Evolutionary conservation across 2,113 vertebrate genomes (phyloP).

Genomic region (Dendropsophus ebraccatus): DNA sequence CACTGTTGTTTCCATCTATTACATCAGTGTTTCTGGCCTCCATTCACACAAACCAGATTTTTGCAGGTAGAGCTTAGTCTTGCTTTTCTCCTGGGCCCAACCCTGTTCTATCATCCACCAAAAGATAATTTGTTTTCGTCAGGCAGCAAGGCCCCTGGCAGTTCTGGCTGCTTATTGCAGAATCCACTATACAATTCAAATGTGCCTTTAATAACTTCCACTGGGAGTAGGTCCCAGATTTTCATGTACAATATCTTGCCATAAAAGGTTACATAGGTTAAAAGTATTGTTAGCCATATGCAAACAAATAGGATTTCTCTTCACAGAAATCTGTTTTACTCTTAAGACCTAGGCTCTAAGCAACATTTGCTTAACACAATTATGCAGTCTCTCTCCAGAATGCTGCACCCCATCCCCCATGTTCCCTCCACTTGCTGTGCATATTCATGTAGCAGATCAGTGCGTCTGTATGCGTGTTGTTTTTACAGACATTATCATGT

Average conservation of each 20-base stretch:
- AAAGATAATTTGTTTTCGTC: conserved; percentile 64
- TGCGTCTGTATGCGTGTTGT: conserved; percentile 22
- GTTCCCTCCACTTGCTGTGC: neutral
- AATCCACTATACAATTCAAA: conserved; percentile 58
- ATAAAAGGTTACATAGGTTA: conserved; percentile 52
- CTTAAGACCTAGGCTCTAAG: conserved; percentile 14
- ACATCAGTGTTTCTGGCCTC: conserved; percentile 47
- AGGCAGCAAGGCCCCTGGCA: conserved; percentile 60
- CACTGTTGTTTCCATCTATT: conserved; percentile 9
- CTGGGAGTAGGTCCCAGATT: conserved; percentile 56
- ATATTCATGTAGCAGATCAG: conserved; percentile 38
- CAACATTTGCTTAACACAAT: conserved; percentile 30
- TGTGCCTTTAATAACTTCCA: conserved; percentile 61
- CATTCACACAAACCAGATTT: conserved; percentile 42
- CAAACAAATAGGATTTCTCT: conserved; percentile 33
- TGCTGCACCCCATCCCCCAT: neutral
- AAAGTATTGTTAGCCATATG: conserved; percentile 48
- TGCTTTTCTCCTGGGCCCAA: conserved; percentile 48
- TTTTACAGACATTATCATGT: conserved; percentile 38
- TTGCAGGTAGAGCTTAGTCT: conserved; percentile 48
- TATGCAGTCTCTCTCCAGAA: conserved; percentile 12
- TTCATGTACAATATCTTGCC: conserved; percentile 40
- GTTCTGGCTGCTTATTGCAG: conserved; percentile 55
- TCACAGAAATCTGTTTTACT: conserved; percentile 10
- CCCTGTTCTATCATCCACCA: conserved; percentile 25